These are phyloP conservation scores for Coenonympha glycerion DNA, from an alignment of 2,888 invertebrate genomes.

Conservation along the genomic window DNA sequence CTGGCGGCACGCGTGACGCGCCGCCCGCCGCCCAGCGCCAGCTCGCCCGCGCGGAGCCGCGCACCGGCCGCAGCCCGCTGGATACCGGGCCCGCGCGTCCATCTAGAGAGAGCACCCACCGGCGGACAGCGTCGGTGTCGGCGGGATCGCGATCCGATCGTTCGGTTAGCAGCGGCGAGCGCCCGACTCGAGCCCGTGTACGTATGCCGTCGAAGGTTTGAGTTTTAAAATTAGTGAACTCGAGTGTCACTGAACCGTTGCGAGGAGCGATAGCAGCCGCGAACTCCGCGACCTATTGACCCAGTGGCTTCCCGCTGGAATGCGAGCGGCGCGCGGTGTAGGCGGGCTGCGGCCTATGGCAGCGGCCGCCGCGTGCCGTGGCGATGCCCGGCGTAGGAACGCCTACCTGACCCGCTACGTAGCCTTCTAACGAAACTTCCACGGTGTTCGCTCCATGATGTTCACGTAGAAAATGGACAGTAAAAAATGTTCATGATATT, in stretches of 20 bases:
- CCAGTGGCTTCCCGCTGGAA: background rate
- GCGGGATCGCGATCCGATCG: too few relatives aligned
- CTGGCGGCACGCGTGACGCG: conserved; percentile 45
- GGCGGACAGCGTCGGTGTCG: background rate
- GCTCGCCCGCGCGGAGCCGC: conserved; percentile 46
- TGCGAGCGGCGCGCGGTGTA: background rate
- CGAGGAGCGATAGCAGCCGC: background rate
- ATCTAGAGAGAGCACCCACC: too few relatives aligned
- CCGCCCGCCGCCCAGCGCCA: conserved; percentile 89
- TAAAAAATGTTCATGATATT: too few relatives aligned
- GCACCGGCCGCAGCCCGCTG: background rate
- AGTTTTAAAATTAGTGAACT: too few relatives aligned
- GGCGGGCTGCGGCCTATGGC: background rate
- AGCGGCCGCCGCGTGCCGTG: background rate
- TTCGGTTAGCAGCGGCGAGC: too few relatives aligned
- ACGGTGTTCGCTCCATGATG: too few relatives aligned
- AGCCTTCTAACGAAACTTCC: background rate
- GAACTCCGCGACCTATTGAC: background rate
- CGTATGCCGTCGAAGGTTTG: too few relatives aligned
- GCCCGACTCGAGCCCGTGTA: too few relatives aligned
- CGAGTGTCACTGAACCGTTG: background rate
- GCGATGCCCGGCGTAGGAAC: background rate
- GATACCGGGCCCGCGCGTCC: too few relatives aligned
- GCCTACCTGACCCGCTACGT: background rate
- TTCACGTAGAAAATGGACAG: too few relatives aligned